phyloP scores from a whole-genome alignment of 2,797 vertebrate genomes.

The Gymnodraco acuticeps region DNA sequence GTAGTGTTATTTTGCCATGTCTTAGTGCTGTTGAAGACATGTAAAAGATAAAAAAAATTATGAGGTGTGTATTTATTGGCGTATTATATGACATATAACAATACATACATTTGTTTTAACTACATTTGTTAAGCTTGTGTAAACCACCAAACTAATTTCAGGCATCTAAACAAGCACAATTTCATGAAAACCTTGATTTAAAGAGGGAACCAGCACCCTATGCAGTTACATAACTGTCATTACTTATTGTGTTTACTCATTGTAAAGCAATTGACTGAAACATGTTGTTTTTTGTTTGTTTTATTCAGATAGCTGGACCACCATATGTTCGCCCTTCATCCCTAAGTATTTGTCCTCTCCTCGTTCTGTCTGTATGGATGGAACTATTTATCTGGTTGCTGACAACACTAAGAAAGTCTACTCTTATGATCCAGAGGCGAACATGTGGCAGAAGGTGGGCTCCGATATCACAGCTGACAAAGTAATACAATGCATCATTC shows the following conservation, averaged over 20 bases:
- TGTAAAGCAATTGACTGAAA: background rate
- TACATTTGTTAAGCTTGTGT: too few relatives aligned
- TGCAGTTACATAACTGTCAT: background rate
- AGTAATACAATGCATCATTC: background rate
- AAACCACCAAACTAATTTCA: too few relatives aligned
- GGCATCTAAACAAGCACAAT: too few relatives aligned
- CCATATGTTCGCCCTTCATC: slow-evolving; percentile 94
- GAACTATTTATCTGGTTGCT: slow-evolving; percentile 93
- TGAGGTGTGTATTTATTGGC: too few relatives aligned
- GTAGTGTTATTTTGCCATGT: too few relatives aligned
- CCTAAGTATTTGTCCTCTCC: slow-evolving; percentile 97
- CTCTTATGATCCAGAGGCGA: slow-evolving; percentile 90
- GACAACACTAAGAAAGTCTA: slow-evolving; percentile 99
- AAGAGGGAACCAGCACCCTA: too few relatives aligned
- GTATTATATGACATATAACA: too few relatives aligned
- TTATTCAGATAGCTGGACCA: slow-evolving; percentile 90
- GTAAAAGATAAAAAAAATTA: too few relatives aligned
- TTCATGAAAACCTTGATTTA: too few relatives aligned
- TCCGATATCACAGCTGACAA: slow-evolving; percentile 13
- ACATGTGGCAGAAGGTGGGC: slow-evolving; percentile 97
- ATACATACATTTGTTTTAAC: too few relatives aligned
- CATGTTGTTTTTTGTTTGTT: slow-evolving; percentile 12
- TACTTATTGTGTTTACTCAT: background rate
- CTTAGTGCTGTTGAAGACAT: too few relatives aligned
- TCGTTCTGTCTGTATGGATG: slow-evolving; percentile 88